Evolutionary conservation across 2,888 invertebrate species (phyloP), one percentile per base, ranked within the genome.

Genomic region (Rhingia campestris): DNA sequence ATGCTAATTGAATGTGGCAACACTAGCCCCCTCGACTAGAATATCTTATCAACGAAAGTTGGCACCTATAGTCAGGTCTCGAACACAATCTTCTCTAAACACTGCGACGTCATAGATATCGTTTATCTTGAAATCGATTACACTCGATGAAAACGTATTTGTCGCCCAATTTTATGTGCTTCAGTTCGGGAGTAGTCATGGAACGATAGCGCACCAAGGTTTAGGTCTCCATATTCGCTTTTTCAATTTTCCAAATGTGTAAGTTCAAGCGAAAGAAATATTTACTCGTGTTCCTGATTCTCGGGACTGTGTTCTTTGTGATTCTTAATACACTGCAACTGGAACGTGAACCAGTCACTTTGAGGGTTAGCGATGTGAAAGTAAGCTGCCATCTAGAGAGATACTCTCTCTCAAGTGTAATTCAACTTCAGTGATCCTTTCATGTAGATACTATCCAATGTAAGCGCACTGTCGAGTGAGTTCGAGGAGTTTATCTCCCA

Each of bases 401-500:
- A n/a, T n/a, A n/a, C 22, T 22, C 51, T 51, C 30, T 43, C 58
- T 63, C 69, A 64, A 58, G 53, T 66, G 66, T 39, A 35, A 58
- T 66, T 59, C 12, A 33, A 56, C 64, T 63, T 22, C 14, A 49
- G 33, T 54, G 12, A 12, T 32, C 33, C 58, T 32, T 72, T 54
- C 51, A 54, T 39, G 7, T 30, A 81, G 81, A 51, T 76, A 43
- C 53, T 45, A 22, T 4, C 39, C 22, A 63, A 77, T 35, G 30
- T 72, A 43, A 77, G 67, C 67, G 56, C 70, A 12, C 59, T 81
- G 14, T 64, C 64, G 53, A 41, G 41, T 14, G 59, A 66, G 9
- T 77, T 82, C 43, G 72, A 73, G n/a, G 67, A 63, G 53, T 82
- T 82, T 53, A 63, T 77, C 56, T 61, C 33, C 6, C 49, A 67